A percentile compares a stretch with the other conserved stretches of the same genome.
Conservation (phyloP, 1,140 invertebrate species). For the Piezodorus guildinii region DNA sequence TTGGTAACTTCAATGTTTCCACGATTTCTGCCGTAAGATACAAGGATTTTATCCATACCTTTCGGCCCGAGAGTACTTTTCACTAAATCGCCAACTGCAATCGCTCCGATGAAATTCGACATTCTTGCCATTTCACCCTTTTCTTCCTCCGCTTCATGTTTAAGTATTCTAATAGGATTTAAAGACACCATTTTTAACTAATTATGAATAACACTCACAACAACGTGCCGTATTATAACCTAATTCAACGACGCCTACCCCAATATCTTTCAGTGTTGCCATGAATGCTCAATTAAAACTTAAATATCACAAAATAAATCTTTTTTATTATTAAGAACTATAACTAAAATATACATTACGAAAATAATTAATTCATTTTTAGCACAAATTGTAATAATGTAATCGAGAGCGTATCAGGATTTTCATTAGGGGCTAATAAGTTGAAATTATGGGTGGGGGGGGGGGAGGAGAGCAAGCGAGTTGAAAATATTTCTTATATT, state of each 20-base stretch:
- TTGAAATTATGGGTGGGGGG: no score
- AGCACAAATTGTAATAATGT: no score
- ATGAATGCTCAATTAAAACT: no score
- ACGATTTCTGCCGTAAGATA: constrained; percentile 67
- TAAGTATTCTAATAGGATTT: constrained; percentile 88
- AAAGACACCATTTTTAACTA: constrained; percentile 50
- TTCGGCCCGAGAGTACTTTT: constrained; percentile 98
- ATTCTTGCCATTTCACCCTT: constrained; percentile 90
- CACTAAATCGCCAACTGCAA: constrained; percentile 95
- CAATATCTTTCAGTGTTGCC: not conserved
- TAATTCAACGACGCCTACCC: not conserved
- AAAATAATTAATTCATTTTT: no score
- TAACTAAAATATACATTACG: no score
- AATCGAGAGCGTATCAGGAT: no score
- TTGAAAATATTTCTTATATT: no score
- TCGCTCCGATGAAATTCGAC: constrained; percentile 95
- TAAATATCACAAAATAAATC: no score
- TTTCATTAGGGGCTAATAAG: no score
- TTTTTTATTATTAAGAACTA: no score
- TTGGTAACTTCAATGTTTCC: constrained; percentile 94
- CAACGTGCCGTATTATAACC: constrained; percentile 2
- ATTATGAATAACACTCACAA: not conserved
- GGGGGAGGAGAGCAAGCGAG: no score
- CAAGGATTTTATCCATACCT: constrained; percentile 99
- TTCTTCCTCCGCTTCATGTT: constrained; percentile 93